These are phyloP conservation scores for Phania funesta DNA, from an alignment of 2,888 invertebrate species.

Conservation along the genomic window DNA sequence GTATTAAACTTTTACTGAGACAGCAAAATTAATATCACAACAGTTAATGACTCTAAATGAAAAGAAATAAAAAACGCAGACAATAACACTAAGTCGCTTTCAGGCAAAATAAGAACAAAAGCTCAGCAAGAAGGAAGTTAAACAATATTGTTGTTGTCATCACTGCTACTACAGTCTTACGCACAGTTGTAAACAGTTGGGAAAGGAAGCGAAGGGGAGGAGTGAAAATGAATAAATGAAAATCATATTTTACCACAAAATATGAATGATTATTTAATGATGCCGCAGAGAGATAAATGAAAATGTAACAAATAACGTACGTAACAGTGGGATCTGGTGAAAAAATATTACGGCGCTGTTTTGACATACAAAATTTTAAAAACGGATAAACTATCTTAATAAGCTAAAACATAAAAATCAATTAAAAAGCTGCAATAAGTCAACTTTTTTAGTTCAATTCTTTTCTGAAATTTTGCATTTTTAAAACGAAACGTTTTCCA, in stretches of 20 bases:
- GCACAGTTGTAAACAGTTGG: background rate
- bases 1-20: background rate
- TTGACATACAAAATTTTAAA: too few species aligned
- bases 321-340: too few species aligned
- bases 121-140: constrained; percentile 4
- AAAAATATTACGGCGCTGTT: too few species aligned
- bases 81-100: constrained; percentile 50
- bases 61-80: constrained; percentile 29
- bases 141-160: constrained; percentile 20
- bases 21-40: constrained; percentile 2
- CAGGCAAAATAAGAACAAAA: background rate
- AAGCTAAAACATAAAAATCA: too few species aligned
- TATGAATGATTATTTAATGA: constrained; percentile 19
- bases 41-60: constrained; percentile 8
- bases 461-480: too few species aligned
- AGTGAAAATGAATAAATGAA: constrained; percentile 19
- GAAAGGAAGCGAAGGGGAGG: background rate
- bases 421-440: too few species aligned
- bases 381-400: too few species aligned
- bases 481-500: too few species aligned
- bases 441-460: too few species aligned
- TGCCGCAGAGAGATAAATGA: background rate
- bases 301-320: background rate
- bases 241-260: constrained; percentile 24
- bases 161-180: constrained; percentile 8